Base-by-base conservation (phyloP, 2,113 vertebrate species). In the Python bivittatus region DNA sequence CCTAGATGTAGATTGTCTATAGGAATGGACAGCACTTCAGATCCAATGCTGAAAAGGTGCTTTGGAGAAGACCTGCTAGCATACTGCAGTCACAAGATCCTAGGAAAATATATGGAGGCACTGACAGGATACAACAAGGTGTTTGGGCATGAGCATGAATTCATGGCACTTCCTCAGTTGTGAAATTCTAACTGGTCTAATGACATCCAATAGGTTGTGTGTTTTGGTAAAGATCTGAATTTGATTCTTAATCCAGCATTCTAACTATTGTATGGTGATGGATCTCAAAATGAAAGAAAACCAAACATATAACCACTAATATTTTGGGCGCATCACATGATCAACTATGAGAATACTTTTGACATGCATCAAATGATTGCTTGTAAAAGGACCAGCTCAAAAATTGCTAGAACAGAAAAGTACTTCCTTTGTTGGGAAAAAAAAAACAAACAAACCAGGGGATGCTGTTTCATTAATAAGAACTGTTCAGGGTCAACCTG, bases 401-500 rank as follows among this genome's bases (percentile, higher is more conserved):
- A 90, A 12, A 42, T 0, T 33, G 1, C 22, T 91, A 8, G 2
- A 6, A 25, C 0, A 84, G 1, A 1, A 93, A 57, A 0, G 53
- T 48, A 57, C 87, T 0, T 22, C 0, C 15, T 3, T 90, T 90
- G 0, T 4, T 89, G 6, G 2, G 27, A 9, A 58, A 44, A 3
- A 22, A 48, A 44, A 27, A n/a, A 0, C n/a, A 6, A 1, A 6
- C 1, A 9, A 4, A 0, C 0, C 0, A 8, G 22, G 27, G 22
- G 0, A 89, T 22, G 0, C 0, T 11, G 0, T 20, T 94, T 4
- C 0, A 93, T 97, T 94, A 95, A 3, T 33, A 94, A 94, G 13
- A 92, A 12, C 20, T 94, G 11, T 79, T 93, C 53, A 94, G 86
- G 58, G 15, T 96, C 86, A 96, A 0, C 2, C 72, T 90, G 57